These are phyloP conservation scores for Pimpla rufipes DNA, from an alignment of 2,888 invertebrate species.

Conservation along the genomic window DNA sequence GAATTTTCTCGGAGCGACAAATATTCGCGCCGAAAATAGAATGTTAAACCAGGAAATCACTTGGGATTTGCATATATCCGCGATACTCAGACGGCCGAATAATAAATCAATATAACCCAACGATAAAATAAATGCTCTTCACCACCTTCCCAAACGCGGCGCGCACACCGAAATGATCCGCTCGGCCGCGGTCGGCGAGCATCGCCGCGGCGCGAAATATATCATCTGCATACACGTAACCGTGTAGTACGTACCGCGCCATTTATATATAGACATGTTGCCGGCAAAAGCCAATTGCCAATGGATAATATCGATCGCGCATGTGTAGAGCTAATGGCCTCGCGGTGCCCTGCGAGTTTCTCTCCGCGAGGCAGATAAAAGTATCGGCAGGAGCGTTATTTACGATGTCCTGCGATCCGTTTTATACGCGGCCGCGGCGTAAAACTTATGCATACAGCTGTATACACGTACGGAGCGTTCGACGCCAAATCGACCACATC, in stretches of 20 bases:
- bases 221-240: slow-evolving; percentile 13
- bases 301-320: slow-evolving; percentile 58
- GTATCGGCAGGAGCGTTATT: slow-evolving; percentile 58
- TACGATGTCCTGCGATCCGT: slow-evolving; percentile 62
- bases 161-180: not conserved
- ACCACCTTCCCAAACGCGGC: not conserved
- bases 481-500: not conserved
- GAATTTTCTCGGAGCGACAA: too few relatives aligned
- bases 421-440: slow-evolving; percentile 45
- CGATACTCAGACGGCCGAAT: not conserved
- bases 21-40: not conserved
- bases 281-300: slow-evolving; percentile 49
- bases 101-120: slow-evolving; percentile 19
- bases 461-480: slow-evolving; percentile 2
- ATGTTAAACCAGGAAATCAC: slow-evolving; percentile 13
- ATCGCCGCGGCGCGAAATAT: slow-evolving; percentile 11
- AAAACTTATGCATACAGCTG: slow-evolving; percentile 40
- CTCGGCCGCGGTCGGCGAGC: not conserved
- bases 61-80: not conserved
- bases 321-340: slow-evolving; percentile 57
- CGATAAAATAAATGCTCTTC: slow-evolving; percentile 13
- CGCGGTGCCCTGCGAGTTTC: slow-evolving; percentile 48
- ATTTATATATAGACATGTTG: slow-evolving; percentile 43
- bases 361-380: slow-evolving; percentile 45
- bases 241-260: slow-evolving; percentile 5